Conservation (phyloP, 2,797 vertebrate species). For the Chelonia mydas region DNA sequence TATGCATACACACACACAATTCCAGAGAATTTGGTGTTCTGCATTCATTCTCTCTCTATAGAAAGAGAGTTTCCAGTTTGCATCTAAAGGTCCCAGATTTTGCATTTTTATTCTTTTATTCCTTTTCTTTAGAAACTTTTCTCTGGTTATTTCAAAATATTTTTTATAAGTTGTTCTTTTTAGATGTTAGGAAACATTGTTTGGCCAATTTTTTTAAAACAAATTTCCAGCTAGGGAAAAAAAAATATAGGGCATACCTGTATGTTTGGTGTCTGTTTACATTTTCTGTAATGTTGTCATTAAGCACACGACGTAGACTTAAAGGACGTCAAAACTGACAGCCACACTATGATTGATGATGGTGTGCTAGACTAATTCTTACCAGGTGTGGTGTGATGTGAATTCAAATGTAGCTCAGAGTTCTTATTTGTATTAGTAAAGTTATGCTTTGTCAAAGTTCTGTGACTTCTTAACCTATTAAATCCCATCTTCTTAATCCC, state of each 20-base stretch:
- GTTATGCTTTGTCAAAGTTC: conserved; percentile 81
- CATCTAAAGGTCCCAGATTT: conserved; percentile 8
- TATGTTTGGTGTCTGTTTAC: conserved; percentile 87
- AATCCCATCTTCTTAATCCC: conserved; percentile 76
- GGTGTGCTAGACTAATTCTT: conserved; percentile 88
- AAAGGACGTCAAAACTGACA: conserved; percentile 88
- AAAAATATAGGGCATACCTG: conserved; percentile 79
- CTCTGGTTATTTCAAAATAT: neutral
- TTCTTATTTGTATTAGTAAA: conserved; percentile 83
- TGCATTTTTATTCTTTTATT: neutral
- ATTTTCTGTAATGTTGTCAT: conserved; percentile 89
- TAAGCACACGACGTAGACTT: conserved; percentile 84
- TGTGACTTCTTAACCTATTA: conserved; percentile 77
- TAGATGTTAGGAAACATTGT: neutral
- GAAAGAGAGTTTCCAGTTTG: neutral
- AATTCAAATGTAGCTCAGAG: conserved; percentile 84
- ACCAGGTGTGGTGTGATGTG: conserved; percentile 88
- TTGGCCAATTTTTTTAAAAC: conserved; percentile 22
- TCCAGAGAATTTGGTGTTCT: neutral
- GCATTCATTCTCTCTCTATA: neutral
- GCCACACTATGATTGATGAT: conserved; percentile 86
- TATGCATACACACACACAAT: neutral
- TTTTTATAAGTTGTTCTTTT: neutral
- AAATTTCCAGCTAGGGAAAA: conserved; percentile 43
- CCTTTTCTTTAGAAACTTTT: neutral